Base-by-base conservation (phyloP, 1,140 invertebrate species). In the Formica selysi region DNA sequence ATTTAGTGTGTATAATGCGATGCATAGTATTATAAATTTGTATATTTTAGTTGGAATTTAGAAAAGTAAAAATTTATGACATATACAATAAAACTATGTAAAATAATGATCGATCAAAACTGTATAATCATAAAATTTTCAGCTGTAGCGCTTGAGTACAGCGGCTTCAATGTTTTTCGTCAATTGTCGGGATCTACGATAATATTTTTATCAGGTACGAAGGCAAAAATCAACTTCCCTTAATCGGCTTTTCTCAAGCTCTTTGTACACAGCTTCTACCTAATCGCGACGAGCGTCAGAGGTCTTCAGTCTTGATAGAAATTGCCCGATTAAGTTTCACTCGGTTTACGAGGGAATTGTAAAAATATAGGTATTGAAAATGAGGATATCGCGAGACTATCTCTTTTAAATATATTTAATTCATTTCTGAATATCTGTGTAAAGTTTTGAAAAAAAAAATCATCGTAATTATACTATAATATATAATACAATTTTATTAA, bases 241-340 rank as follows among this genome's bases (percentile, higher is more conserved):
- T 80, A 80, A 80, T 80, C 76, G 76, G 76, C 44, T 80, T 80
- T 80, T 54, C 64, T 38, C 64, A 54, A 80, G 64, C 64, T 10
- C 41, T 80, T 54, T 57, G 76, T 80, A 41, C 51, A 80, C 48
- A 80, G 44, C 16, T 19, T 68, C 32, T 54, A 54, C 0, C 44
- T 57, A 80, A 29, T 80, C 44, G 44, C 8, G 64, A 67, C 62
- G 16, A 80, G 29, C 62, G 22, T 51, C n/a, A 7, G 7, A 26
- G 19, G 32, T 68, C 62, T 79, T 68, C 54, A 51, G 19, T 79
- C 62, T 79, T 26, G 44, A 22, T 10, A 38, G 32, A 70, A 80
- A 70, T 79, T 79, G 38, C 8, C 7, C 16, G 76, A 54, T 68
- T 13, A 19, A 68, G 16, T 16, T 32, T 38, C 32, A 3, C 8